These are phyloP conservation scores for Cacatua alba DNA, from an alignment of 2,113 vertebrate genomes.

Conservation along the genomic window DNA sequence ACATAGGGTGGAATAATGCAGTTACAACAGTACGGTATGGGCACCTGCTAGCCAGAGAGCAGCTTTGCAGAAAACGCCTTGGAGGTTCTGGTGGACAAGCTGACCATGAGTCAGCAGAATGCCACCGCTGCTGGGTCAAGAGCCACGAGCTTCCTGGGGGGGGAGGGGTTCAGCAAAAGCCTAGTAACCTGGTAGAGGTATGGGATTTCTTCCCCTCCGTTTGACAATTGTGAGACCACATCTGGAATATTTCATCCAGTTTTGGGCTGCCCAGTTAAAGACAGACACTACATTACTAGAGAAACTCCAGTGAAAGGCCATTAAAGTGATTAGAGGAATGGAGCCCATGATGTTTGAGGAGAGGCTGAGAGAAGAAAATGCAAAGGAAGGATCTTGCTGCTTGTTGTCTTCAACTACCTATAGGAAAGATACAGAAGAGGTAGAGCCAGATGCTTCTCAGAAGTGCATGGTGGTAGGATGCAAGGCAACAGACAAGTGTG, in stretches of 20 bases:
- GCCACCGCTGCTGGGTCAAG: background rate
- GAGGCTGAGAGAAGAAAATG: background rate
- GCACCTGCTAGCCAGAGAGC: background rate
- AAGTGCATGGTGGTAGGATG: background rate
- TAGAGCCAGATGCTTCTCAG: background rate
- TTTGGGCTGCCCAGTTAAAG: background rate
- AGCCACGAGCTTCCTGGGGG: background rate
- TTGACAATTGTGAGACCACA: background rate
- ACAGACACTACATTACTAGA: background rate
- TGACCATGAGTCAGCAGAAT: background rate
- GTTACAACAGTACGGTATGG: background rate
- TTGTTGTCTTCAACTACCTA: background rate
- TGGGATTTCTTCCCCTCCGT: background rate
- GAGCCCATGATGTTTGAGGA: background rate
- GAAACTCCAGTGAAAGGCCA: background rate
- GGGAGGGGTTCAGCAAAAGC: background rate
- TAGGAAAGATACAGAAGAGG: background rate
- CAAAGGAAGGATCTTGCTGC: background rate
- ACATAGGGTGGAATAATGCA: background rate
- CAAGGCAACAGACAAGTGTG: background rate
- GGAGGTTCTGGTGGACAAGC: background rate
- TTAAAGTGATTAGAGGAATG: background rate
- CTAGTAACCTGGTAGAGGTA: background rate
- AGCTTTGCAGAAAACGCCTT: background rate
- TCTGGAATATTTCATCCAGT: background rate